phyloP scores from a whole-genome alignment of 2,113 vertebrate genomes.

The Phrynosoma blainvillii region DNA sequence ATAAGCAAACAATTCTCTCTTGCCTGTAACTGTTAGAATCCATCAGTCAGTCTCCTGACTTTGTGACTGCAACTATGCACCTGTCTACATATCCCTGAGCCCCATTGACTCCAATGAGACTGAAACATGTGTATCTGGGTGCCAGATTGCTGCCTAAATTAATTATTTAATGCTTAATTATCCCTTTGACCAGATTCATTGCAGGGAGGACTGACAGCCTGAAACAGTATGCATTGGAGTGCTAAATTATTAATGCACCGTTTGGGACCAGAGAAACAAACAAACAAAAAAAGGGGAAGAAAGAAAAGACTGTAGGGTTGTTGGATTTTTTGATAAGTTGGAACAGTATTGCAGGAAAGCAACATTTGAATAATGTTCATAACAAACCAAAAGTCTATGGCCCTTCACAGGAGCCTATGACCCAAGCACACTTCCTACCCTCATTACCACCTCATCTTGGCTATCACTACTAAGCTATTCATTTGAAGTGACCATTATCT shows the following conservation, averaged over 20 bases:
- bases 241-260: conserved; percentile 8
- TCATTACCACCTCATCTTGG: conserved; percentile 27
- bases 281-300: not conserved
- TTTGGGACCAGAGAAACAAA: conserved; percentile 12
- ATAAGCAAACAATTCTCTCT: not conserved
- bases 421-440: not conserved
- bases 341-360: not conserved
- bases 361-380: not conserved
- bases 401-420: conserved; percentile 12
- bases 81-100: not conserved
- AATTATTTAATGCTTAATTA: conserved; percentile 35
- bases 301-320: not conserved
- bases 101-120: conserved; percentile 14
- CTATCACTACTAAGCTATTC: conserved; percentile 11
- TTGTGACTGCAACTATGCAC: not conserved
- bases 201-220: not conserved
- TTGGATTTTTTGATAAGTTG: not conserved
- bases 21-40: not conserved
- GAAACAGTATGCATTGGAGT: conserved; percentile 5
- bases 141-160: conserved; percentile 26
- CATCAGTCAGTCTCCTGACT: not conserved
- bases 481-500: conserved; percentile 33
- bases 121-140: conserved; percentile 32
- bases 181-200: conserved; percentile 14
- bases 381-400: conserved; percentile 5